Percentiles rank a stretch among this genome's conserved stretches.
Conservation (phyloP, 1,140 invertebrate species). For the Asobara japonica region DNA sequence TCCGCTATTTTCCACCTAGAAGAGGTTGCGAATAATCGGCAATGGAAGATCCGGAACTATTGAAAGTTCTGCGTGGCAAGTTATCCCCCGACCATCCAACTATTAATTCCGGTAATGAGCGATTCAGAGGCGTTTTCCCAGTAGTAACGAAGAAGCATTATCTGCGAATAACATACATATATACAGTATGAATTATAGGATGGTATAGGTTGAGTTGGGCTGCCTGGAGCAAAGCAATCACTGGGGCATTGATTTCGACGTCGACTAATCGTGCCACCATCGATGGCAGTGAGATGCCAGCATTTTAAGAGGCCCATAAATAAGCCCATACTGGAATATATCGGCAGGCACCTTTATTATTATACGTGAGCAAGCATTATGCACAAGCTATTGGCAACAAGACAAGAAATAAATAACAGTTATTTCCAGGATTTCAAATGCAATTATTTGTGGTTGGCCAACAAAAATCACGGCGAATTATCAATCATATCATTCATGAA, state of each 20-base stretch:
- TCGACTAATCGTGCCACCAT: conserved; percentile 38
- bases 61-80: neutral
- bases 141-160: conserved; percentile 42
- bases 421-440: neutral
- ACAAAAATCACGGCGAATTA: neutral
- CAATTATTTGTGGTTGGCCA: too few relatives aligned
- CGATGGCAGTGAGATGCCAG: conserved; percentile 40
- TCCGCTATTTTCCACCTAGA: neutral
- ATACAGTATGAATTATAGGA: conserved; percentile 5
- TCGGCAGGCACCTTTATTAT: conserved; percentile 25
- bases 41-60: conserved; percentile 14
- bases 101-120: conserved; percentile 48
- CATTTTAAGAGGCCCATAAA: conserved; percentile 39
- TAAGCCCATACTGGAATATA: conserved; percentile 18
- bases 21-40: neutral
- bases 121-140: conserved; percentile 37
- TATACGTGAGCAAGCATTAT: conserved; percentile 21
- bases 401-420: neutral
- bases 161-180: conserved; percentile 6
- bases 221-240: conserved; percentile 43
- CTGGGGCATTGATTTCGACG: conserved; percentile 44
- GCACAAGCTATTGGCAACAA: neutral
- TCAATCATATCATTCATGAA: conserved; percentile 17
- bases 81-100: too few relatives aligned
- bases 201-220: neutral